Base-by-base conservation (phyloP, 1,140 invertebrate genomes). In the Drosophila suzukii region DNA sequence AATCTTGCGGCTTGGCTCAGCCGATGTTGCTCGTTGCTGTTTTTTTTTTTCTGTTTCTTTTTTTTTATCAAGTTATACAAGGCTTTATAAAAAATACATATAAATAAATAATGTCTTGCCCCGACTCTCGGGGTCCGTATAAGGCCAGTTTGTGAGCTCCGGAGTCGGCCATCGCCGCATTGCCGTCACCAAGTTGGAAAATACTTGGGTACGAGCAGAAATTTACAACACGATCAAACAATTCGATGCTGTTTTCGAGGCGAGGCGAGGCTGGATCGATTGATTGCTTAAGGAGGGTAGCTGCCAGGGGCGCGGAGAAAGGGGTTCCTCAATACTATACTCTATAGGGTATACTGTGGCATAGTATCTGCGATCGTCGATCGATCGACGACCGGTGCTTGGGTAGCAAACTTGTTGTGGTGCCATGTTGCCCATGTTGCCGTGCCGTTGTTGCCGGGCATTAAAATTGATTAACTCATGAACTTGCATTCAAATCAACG, bases 401-500 rank as follows among this genome's bases (percentile, higher is more conserved):
- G 20, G 20, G 47, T 20, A 20, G n/a, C 13, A 51, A 44, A 43
- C 65, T 36, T 17, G 34, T 60, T 50, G 32, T 17, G 34, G 27
- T 50, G 54, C 20, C 44, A 36, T 6, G 30, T 5, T 32, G 32
- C 2, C 8, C 32, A 34, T 55, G 55, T 20, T 59, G 44, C 66
- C 49, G 55, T 63, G 68, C 41, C 53, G 73, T 15, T 49, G 60
- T 55, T 59, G 65, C 41, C 72, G 59, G 78, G 59, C 79, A 82
- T 82, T 83, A 72, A 85, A 85, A 78, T 85, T 86, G 82, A 85
- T 85, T 86, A 86, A 86, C 82, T 85, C 82, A 86, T 85, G 82
- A 85, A 86, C 82, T 75, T 78, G 81, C 81, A 86, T 81, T 86
- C 82, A 85, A 85, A 85, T 80, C 77, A 80, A 77, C 73, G 81